Conservation (phyloP, 2,888 invertebrate genomes). For the Siphlonurus alternatus region DNA sequence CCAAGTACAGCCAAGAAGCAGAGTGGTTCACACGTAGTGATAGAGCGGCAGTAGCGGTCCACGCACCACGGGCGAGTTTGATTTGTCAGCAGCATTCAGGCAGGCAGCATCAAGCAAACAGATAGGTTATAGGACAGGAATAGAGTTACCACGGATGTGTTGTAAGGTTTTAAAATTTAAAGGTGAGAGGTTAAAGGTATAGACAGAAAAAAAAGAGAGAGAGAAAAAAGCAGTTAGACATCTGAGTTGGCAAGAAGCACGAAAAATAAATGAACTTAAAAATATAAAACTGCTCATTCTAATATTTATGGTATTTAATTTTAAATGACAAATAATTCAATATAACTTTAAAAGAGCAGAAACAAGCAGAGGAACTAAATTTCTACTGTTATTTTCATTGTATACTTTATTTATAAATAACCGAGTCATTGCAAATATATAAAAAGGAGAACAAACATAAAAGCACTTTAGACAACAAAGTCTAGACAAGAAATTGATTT, state of each 20-base stretch:
- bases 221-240: constrained; percentile 12
- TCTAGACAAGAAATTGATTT: no score
- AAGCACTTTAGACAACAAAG: no score
- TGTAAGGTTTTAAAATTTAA: background rate
- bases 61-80: background rate
- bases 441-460: no score
- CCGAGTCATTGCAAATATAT: no score
- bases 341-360: background rate
- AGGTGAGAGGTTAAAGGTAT: constrained; percentile 7
- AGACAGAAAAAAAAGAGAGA: constrained; percentile 16
- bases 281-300: background rate
- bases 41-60: background rate
- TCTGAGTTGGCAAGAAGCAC: background rate
- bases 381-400: no score
- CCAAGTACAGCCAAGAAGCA: background rate
- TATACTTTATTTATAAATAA: no score
- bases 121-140: constrained; percentile 7
- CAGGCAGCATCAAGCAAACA: background rate
- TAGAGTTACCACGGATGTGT: constrained; percentile 9
- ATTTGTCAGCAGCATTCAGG: background rate
- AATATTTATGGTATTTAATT: background rate
- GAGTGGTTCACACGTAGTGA: background rate
- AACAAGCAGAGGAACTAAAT: background rate
- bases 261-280: background rate
- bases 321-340: background rate